Evolutionary conservation across 2,797 vertebrate species (phyloP), one percentile per base, ranked within the genome.

Genomic region (Eulemur rubriventer): DNA sequence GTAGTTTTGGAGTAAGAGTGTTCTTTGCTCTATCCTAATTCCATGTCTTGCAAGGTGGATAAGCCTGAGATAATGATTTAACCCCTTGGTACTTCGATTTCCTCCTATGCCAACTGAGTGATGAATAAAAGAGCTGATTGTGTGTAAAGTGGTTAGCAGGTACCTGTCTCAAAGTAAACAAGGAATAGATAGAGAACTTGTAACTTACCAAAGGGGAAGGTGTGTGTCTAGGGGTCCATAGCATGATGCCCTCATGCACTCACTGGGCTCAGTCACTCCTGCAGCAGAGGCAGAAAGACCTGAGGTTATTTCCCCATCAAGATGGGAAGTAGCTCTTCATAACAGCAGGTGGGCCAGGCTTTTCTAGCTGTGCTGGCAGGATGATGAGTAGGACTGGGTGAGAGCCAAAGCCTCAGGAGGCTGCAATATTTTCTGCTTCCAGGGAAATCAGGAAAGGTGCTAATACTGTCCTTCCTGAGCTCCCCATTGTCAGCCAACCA

Each of bases 191-290:
- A 63, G 18, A 28, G 46, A 63, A 35, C 4, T 5, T 38, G 7
- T 22, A 63, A 35, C 9, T 33, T 17, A 30, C 14, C 2, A 16
- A 30, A 41, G 13, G 30, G 46, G 30, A 26, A 52, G 7, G 3
- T 14, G 12, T 24, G 24, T 26, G 8, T 22, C 14, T 0, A 46
- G 18, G 22, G 18, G 2, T 46, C 8, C 14, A 20, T n/a, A 24
- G 8, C 6, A 2, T 28, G 46, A n/a, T 9, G 4, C 0, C 4
- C 10, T 16, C 4, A 4, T 20, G 61, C 7, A 1, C 38, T 3
- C 18, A 6, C 14, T 30, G 11, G 2, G n/a, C 33, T 70, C 0
- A 7, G 38, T 11, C 48, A 2, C 28, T 61, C 13, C 26, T 16
- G 2, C 20, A 10, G 7, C 26, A 20, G 9, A 26, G 24, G 13